Evolutionary conservation across 2,797 vertebrate genomes (phyloP), one percentile per base, ranked within the genome.

Genomic region (Ctenopoma kingsleyae): DNA sequence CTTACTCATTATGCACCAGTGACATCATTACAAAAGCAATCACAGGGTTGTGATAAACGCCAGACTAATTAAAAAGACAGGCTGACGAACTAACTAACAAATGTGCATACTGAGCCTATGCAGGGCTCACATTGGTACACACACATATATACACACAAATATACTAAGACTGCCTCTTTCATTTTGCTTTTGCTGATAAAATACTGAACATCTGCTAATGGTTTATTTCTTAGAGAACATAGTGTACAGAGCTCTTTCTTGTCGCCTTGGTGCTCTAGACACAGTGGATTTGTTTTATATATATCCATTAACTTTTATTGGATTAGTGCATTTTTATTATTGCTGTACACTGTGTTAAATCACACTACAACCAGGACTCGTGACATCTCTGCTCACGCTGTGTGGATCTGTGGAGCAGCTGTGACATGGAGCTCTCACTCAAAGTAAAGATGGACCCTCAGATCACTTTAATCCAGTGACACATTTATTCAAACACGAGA

Each of bases 11-110:
- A 94, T 93, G 91, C 87, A 79, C 65, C 76, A 59, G 90, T 93
- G 91, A 93, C 92, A 95, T 92, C 89, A 93, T 90, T 93, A 93
- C 90, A 90, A 93, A 92, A 91, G 93, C 90, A 92, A 91, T 94
- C 87, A 92, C 87, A 83, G 81, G 79, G 76, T 86, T 82, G 88
- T 88, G 91, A 93, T 93, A 91, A 93, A 93, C 76, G 77, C 78
- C 71, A 68, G 84, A 86, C 91, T 94, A 93, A 94, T 95, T 94
- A 94, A 92, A 89, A 92, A 77, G 87, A 89, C 87, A 89, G 83
- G 87, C 90, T 92, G 89, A 87, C 54, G 54, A 81, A 57, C 61
- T 72, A 74, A 82, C 67, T 41, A 84, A 78, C 74, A 78, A 81
- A 80, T 78, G 67, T 77, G 72, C 66, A 68, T 20, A 55, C 72